A percentile compares a stretch with the other conserved stretches of the same genome.
Evolutionary conservation across 2,113 vertebrate species (phyloP).

Genomic region (Crocuta crocuta): DNA sequence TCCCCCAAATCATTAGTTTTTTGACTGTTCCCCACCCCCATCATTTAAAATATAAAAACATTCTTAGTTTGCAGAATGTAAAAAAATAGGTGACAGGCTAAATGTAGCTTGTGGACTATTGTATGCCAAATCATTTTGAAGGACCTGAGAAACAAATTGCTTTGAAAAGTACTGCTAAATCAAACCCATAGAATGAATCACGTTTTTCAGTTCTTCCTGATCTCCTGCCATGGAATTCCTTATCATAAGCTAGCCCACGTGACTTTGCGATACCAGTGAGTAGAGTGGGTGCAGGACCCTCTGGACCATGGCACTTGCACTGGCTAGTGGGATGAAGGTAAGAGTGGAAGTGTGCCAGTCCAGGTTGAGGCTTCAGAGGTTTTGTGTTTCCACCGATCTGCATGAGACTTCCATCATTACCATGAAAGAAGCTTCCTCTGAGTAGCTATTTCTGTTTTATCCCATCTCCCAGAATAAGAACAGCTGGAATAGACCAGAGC

Average conservation of each 20-base stretch:
- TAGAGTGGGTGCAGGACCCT: neutral
- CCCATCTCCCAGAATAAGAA: neutral
- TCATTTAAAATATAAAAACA: neutral
- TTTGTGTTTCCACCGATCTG: neutral
- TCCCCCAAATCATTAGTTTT: neutral
- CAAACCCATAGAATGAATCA: neutral
- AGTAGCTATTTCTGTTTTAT: neutral
- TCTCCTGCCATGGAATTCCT: neutral
- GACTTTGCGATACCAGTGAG: neutral
- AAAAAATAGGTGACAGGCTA: neutral
- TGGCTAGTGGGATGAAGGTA: neutral
- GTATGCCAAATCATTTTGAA: neutral
- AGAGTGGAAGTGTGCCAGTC: neutral
- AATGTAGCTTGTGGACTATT: neutral
- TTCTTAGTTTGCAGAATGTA: neutral
- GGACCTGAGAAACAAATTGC: neutral
- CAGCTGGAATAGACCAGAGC: neutral
- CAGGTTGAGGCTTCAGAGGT: neutral
- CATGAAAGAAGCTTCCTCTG: neutral
- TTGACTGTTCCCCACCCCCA: neutral
- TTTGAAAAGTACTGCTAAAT: neutral
- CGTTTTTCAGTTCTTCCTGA: neutral
- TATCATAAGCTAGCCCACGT: neutral
- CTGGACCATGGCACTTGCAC: neutral
- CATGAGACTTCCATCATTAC: neutral